Evolutionary conservation across 2,797 vertebrate genomes (phyloP), one percentile per base, ranked within the genome.

Genomic region (Syndactyla subalaris): DNA sequence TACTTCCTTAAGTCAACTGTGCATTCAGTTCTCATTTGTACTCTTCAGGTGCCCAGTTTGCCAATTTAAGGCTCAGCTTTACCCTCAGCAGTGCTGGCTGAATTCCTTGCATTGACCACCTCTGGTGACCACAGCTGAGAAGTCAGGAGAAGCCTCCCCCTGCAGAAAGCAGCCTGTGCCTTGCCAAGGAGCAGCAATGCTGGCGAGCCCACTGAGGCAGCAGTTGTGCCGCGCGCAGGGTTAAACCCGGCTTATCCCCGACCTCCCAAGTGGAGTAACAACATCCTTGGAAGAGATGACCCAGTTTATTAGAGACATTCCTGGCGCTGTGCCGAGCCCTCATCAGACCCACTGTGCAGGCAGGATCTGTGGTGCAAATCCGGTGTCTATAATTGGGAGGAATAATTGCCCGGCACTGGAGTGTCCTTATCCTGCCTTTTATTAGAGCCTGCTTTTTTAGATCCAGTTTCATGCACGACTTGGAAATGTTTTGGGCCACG

Each of bases 181-280:
- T 11, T 12, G 45, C 45, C 45, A 11, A 45, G 45, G 45, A 45
- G 45, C 4, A 45, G 45, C 45, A 21, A 3, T 46, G 88, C 89
- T 61, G 14, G 63, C 0, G 29, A 91, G 65, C 73, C 84, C 94
- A 91, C 1, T 12, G 83, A 90, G 88, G 38, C 83, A 74, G 92
- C 75, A 43, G 71, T 32, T 59, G 90, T 49, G 77, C 78, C 3
- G 1, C 1, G 22, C 2, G 2, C 87, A 71, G 96, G 83, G 94
- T 88, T 95, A 96, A 93, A 94, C 52, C 82, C 55, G 3, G 92
- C 88, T 96, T 57, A 92, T 83, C 82, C 92, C 87, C 46, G 54
- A 86, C 90, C 88, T 72, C 92, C 93, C 81, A 57, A 95, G 92
- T 93, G 95, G 59, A 91, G 59, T n/a, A 88, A 74, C 93, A 94